Conservation (phyloP, 2,888 invertebrate species). For the Minunthozetes semirufus region DNA sequence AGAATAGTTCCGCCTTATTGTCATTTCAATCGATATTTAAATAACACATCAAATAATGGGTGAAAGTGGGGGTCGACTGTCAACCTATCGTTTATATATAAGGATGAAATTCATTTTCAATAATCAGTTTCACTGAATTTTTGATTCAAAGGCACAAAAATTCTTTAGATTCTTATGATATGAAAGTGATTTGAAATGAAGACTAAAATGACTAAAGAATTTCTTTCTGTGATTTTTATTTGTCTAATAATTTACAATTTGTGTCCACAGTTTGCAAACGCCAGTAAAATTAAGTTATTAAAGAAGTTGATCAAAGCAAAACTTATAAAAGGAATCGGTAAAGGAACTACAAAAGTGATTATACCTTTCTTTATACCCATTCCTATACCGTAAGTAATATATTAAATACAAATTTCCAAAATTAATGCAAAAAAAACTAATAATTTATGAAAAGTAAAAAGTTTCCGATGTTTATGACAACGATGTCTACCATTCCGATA, state of each 20-base stretch:
- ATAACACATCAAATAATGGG: not conserved
- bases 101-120: not conserved
- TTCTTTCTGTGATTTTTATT: not conserved
- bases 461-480: conserved; percentile 18
- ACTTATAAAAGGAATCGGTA: not conserved
- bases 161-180: too few relatives aligned
- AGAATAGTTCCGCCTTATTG: conserved; percentile 26
- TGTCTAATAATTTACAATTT: conserved; percentile 2
- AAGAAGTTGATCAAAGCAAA: conserved; percentile 9
- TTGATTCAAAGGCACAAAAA: too few relatives aligned
- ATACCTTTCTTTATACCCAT: conserved; percentile 15
- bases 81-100: not conserved
- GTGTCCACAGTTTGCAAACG: not conserved
- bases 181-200: not conserved
- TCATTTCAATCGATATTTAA: not conserved
- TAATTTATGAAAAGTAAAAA: not conserved
- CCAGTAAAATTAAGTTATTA: not conserved
- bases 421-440: not conserved
- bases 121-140: not conserved
- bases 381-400: not conserved
- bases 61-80: conserved; percentile 6
- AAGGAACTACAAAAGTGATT: not conserved
- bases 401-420: not conserved
- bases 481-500: conserved; percentile 14
- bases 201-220: not conserved